A percentile compares a stretch with the other conserved stretches of the same genome.
Conservation (phyloP, 1,140 invertebrate genomes). For the Caenorhabditis inopinata region DNA sequence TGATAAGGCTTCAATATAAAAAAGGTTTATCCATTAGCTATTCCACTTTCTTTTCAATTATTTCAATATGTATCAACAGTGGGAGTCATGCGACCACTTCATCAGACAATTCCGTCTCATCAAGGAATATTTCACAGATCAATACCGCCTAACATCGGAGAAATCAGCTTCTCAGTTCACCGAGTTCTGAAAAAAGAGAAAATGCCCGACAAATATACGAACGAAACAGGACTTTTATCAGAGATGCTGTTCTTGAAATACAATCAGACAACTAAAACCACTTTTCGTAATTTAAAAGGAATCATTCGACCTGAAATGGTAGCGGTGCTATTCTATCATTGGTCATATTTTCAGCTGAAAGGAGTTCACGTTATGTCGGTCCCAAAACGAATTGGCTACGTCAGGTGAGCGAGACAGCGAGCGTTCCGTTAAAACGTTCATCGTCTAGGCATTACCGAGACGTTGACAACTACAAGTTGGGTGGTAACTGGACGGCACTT, state of each 20-base stretch:
- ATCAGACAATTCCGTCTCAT: too few species aligned
- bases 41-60: too few species aligned
- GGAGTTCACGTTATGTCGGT: neutral
- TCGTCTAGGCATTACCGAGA: conserved; percentile 1
- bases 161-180: neutral
- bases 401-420: neutral
- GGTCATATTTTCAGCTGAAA: conserved; percentile 8
- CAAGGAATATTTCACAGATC: neutral
- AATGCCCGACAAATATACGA: neutral
- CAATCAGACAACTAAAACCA: conserved; percentile 6
- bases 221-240: neutral
- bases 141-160: neutral
- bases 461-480: neutral
- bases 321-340: neutral
- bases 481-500: neutral
- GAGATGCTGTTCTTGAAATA: neutral
- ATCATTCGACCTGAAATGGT: neutral
- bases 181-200: conserved; percentile 1
- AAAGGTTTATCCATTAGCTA: too few species aligned
- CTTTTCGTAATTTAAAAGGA: conserved; percentile 6
- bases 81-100: too few species aligned
- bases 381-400: neutral
- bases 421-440: neutral
- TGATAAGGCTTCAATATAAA: too few species aligned
- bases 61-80: too few species aligned